A percentile compares a stretch with the other conserved stretches of the same genome.
phyloP scores from a whole-genome alignment of 2,797 vertebrate genomes.

The Silurus aristotelis region DNA sequence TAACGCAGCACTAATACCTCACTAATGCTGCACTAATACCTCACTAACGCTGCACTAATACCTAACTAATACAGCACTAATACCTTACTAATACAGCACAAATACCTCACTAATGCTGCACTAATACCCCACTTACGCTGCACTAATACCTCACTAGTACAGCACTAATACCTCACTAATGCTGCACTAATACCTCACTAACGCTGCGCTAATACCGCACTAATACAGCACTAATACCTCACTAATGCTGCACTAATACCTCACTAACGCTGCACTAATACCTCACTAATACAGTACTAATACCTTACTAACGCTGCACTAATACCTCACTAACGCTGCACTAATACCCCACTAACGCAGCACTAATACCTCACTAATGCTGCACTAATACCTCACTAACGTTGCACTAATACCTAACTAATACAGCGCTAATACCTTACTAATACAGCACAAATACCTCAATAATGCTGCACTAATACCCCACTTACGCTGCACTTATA shows the following conservation, averaged over 20 bases:
- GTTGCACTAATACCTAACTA: no score
- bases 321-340: neutral
- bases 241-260: neutral
- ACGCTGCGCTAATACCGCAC: neutral
- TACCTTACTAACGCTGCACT: neutral
- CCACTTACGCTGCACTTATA: neutral
- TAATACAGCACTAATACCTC: neutral
- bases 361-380: no score
- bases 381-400: no score
- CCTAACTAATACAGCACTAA: neutral
- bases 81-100: neutral
- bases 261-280: neutral
- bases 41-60: neutral
- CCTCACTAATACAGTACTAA: neutral
- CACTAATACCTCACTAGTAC: neutral
- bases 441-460: no score
- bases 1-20: neutral
- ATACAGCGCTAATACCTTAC: no score
- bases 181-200: neutral
- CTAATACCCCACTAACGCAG: no score
- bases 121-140: neutral
- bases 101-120: neutral
- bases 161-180: no score
- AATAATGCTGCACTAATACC: no score
- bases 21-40: neutral